A percentile compares a stretch with the other conserved stretches of the same genome.
Evolutionary conservation across 2,113 vertebrate species (phyloP).

Genomic region (Brevimyrus niger): DNA sequence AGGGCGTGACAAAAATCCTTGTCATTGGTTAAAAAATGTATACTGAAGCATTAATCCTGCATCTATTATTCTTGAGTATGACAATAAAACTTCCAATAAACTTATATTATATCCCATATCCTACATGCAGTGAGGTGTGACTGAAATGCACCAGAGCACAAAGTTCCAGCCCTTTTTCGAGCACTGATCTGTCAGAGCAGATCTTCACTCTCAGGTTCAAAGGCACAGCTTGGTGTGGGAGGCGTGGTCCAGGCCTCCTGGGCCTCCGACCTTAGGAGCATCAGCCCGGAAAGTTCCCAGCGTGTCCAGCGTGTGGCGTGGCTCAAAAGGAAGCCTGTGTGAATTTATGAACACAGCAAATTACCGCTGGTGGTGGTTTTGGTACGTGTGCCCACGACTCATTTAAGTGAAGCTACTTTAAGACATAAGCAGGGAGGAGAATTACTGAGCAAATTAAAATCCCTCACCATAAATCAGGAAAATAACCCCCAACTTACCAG

Average conservation of each 20-base stretch:
- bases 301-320: neutral
- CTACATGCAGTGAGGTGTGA: neutral
- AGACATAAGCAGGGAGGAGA: neutral
- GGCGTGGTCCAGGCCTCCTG: neutral
- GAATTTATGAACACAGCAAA: conserved; percentile 36
- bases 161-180: neutral
- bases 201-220: neutral
- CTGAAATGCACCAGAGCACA: neutral
- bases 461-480: conserved; percentile 10
- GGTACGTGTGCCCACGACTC: conserved; percentile 7
- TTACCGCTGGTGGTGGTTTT: conserved; percentile 36
- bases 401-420: neutral
- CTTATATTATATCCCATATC: neutral
- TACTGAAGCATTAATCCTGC: neutral
- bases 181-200: neutral
- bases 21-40: neutral
- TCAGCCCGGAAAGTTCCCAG: conserved; percentile 8
- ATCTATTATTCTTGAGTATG: neutral
- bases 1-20: no score
- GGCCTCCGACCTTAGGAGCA: neutral
- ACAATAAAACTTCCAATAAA: neutral
- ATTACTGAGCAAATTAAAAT: conserved; percentile 17
- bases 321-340: conserved; percentile 1
- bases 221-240: neutral
- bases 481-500: conserved; percentile 1